phyloP scores from a whole-genome alignment of 2,113 vertebrate genomes.

The Salvator merianae region DNA sequence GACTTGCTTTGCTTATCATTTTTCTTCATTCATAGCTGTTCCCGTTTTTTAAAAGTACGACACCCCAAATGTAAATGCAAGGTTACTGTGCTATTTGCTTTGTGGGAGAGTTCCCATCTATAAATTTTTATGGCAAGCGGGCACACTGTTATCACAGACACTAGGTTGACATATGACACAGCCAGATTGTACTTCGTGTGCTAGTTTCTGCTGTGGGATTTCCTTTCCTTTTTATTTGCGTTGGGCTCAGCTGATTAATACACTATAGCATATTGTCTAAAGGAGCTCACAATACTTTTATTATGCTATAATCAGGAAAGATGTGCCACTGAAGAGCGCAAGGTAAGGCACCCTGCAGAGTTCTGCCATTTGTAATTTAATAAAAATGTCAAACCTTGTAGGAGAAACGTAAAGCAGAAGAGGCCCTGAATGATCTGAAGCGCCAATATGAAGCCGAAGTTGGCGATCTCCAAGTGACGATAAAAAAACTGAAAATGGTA shows the following conservation, averaged over 20 bases:
- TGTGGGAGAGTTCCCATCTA: conserved; percentile 62
- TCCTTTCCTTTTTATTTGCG: conserved; percentile 25
- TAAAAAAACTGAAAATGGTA: conserved; percentile 91
- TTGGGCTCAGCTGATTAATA: conserved; percentile 37
- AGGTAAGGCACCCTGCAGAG: conserved; percentile 2
- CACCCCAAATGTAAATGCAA: conserved; percentile 66
- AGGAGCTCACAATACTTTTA: neutral
- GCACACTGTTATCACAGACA: conserved; percentile 46
- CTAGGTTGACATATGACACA: conserved; percentile 39
- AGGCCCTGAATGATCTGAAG: conserved; percentile 81
- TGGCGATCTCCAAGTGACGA: conserved; percentile 90
- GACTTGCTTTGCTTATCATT: neutral
- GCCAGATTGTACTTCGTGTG: conserved; percentile 7
- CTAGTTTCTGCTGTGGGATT: neutral
- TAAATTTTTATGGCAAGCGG: conserved; percentile 51
- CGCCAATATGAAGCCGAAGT: conserved; percentile 87
- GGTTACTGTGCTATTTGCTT: conserved; percentile 61
- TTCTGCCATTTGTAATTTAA: conserved; percentile 2
- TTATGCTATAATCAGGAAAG: neutral
- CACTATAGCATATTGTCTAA: neutral
- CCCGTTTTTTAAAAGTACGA: conserved; percentile 47
- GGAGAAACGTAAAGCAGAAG: conserved; percentile 86
- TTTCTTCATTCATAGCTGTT: conserved; percentile 9
- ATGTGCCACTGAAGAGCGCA: neutral
- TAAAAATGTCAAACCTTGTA: conserved; percentile 52